Conservation (phyloP, 2,888 invertebrate genomes). For the Agrotis exclamationis region DNA sequence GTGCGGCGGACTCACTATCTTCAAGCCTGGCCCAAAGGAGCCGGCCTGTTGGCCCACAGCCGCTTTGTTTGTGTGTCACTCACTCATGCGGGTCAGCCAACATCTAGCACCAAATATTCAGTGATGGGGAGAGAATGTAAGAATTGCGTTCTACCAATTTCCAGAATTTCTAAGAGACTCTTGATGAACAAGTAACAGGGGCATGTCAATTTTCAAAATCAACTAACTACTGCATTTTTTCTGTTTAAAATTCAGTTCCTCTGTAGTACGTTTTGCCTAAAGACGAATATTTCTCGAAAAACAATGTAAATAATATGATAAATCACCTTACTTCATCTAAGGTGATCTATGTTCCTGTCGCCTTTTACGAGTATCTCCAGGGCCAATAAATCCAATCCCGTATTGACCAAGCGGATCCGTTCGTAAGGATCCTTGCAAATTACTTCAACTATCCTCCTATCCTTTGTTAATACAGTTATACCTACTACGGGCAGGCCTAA, state of each 20-base stretch:
- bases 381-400: slow-evolving; percentile 19
- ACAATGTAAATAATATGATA: neutral
- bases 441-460: slow-evolving; percentile 36
- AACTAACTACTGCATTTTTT: too few species aligned
- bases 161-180: too few species aligned
- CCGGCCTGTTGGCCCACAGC: neutral
- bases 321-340: neutral
- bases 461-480: slow-evolving; percentile 33
- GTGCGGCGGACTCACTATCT: slow-evolving; percentile 32
- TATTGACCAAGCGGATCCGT: slow-evolving; percentile 17
- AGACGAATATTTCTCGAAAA: neutral
- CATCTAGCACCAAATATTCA: neutral
- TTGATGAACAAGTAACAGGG: too few species aligned
- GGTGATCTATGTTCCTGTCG: neutral
- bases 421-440: slow-evolving; percentile 32
- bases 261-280: neutral
- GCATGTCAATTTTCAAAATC: too few species aligned
- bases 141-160: too few species aligned
- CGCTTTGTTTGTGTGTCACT: slow-evolving; percentile 8
- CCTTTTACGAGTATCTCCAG: slow-evolving; percentile 5
- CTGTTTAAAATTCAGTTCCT: too few species aligned
- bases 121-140: neutral
- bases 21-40: slow-evolving; percentile 19
- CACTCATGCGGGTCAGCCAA: neutral
- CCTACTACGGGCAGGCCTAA: slow-evolving; percentile 12